Evolutionary conservation across 2,797 vertebrate species (phyloP).

Genomic region (Typhlichthys subterraneus): DNA sequence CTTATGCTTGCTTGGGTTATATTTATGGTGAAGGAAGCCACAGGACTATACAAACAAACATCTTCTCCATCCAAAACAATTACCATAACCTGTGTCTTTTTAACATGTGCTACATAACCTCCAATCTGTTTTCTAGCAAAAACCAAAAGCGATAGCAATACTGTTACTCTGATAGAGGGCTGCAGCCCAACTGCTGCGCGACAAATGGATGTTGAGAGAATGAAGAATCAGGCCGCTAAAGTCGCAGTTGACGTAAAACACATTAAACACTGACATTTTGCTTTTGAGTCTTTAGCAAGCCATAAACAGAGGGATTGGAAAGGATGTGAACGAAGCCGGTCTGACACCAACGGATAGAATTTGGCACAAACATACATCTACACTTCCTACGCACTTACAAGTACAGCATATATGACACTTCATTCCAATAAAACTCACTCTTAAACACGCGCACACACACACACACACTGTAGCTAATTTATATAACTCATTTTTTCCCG

Average conservation of each 20-base stretch:
- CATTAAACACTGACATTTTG: too few species aligned
- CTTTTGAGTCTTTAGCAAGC: not conserved
- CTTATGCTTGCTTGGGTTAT: too few species aligned
- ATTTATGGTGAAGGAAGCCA: too few species aligned
- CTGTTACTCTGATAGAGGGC: constrained; percentile 27
- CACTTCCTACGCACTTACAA: not conserved
- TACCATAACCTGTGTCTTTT: too few species aligned
- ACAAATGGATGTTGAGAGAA: not conserved
- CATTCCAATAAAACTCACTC: constrained; percentile 10
- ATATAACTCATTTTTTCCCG: constrained; percentile 49
- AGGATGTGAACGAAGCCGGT: not conserved
- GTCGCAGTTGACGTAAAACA: too few species aligned
- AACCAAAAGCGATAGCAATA: not conserved
- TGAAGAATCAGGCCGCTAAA: not conserved
- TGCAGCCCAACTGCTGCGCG: not conserved
- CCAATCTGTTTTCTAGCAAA: too few species aligned
- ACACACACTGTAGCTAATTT: constrained; percentile 38
- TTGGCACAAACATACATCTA: constrained; percentile 3
- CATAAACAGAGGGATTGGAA: not conserved
- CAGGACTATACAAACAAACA: too few species aligned
- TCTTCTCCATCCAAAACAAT: too few species aligned
- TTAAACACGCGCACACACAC: constrained; percentile 18
- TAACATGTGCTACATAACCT: too few species aligned
- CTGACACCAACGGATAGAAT: too few species aligned
- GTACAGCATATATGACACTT: constrained; percentile 25